Evolutionary conservation across 1,140 invertebrate genomes (phyloP), one percentile per base, ranked within the genome.

Genomic region (Zaprionus ghesquierei): DNA sequence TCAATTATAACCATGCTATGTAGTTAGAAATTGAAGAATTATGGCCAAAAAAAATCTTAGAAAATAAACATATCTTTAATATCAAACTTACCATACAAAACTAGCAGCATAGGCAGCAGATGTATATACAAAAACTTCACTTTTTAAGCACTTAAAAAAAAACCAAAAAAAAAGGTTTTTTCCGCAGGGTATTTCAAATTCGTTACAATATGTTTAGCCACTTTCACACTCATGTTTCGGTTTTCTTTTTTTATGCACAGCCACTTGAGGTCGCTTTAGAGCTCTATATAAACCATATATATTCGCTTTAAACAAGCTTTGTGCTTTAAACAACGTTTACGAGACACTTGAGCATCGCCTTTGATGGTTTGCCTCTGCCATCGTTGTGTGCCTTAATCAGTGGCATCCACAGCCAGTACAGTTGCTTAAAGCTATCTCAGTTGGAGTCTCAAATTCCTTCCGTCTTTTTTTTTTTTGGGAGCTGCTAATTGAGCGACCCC

Each of bases 291-390:
- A 72, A 55, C 55, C 69, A 27, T 51, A 72, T 46, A 41, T 44
- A 18, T 25, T 65, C 25, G 54, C 23, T 46, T 56, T 51, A 31
- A 49, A 69, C 56, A 73, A 33, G 70, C 29, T 62, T 73, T 69
- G 23, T 56, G 64, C 65, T 73, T 69, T 61, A 69, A 73, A 73
- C 68, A 69, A 33, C 70, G 51, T 69, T 73, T 73, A 69, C 38
- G 63, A 68, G 55, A 55, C 63, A 68, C 63, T 68, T 60, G 49
- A 68, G 69, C 55, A 29, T 46, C 69, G 55, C 51, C 50, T 69
- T 69, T 73, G 70, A 73, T 69, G 65, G 49, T 49, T 20, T 20
- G 49, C n/a, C n/a, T n/a, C n/a, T n/a, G n/a, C n/a, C n/a, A n/a
- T 60, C 23, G 18, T 23, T n/a, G 22, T 51, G n/a, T 15, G 9